Evolutionary conservation across 2,113 vertebrate genomes (phyloP).

Genomic region (Mus musculus): DNA sequence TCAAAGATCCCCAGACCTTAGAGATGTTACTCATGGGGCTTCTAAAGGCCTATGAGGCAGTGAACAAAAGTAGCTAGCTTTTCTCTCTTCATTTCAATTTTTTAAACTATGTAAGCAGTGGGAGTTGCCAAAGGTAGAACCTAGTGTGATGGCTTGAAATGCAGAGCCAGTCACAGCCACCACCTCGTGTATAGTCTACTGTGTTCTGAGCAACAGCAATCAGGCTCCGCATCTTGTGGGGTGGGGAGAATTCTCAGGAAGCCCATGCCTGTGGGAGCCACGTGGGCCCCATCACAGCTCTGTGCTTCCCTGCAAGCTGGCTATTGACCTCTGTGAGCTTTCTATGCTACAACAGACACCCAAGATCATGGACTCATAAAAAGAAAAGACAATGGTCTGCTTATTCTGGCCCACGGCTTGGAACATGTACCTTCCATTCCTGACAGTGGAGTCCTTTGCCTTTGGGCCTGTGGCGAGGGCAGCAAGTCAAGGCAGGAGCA

Average conservation of each 20-base stretch:
- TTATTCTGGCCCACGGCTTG: not conserved
- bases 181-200: not conserved
- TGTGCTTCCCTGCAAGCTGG: not conserved
- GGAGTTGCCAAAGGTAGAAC: not conserved
- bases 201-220: not conserved
- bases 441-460: not conserved
- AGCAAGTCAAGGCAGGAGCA: not conserved
- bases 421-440: not conserved
- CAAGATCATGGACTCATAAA: not conserved
- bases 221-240: not conserved
- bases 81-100: not conserved
- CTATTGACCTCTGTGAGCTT: not conserved
- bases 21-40: not conserved
- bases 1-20: not conserved
- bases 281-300: not conserved
- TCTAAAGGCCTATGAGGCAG: not conserved
- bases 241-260: not conserved
- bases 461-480: not conserved
- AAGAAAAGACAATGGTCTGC: not conserved
- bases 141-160: not conserved
- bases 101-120: not conserved
- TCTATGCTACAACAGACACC: not conserved
- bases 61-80: not conserved
- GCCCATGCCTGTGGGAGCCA: rapidly evolving
- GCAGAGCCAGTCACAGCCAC: not conserved